Base-by-base conservation (phyloP, 53 echinoderm and acorn worm genomes). In the Hippasteria phrygiana region DNA sequence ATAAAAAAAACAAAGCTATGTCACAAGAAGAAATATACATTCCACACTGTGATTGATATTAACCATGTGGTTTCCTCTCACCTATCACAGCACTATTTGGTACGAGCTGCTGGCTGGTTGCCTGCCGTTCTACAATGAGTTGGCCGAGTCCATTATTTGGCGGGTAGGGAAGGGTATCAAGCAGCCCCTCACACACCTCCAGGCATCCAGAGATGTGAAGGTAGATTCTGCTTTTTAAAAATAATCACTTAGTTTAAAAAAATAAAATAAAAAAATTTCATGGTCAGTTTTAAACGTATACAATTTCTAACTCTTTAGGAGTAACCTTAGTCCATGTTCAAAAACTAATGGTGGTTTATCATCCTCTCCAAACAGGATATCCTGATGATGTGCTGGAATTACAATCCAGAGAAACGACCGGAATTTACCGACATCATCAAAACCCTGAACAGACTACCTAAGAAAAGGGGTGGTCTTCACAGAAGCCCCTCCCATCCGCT, bases 201-300 rank as follows among this genome's bases (percentile, higher is more conserved):
- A 98, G 73, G 98, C 98, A 9, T 98, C 98, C 34, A 96, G 89
- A 88, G 98, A 98, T 88, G 95, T 98, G 59, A 98, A 98, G 94
- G 98, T 98, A 87, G 50, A 47, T 84, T 22, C 46, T 31, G 13
- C 27, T 84, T 43, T 65, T 27, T 3, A n/a, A n/a, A n/a, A n/a
- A n/a, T n/a, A n/a, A n/a, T n/a, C n/a, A n/a, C n/a, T n/a, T n/a
- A n/a, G n/a, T n/a, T n/a, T n/a, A n/a, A n/a, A n/a, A n/a, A n/a
- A n/a, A n/a, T n/a, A n/a, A n/a, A n/a, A n/a, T n/a, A n/a, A n/a
- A n/a, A n/a, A n/a, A n/a, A n/a, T n/a, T n/a, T n/a, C n/a, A n/a
- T 54, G 1, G 2, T 83, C 48, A n/a, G 5, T 47, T 71, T 50
- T 24, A 75, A 43, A 14, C 12, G 2, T 16, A 46, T 1, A 31